Evolutionary conservation across 1,140 invertebrate genomes (phyloP), one percentile per base, ranked within the genome.

Genomic region (Aphelinus certus): DNA sequence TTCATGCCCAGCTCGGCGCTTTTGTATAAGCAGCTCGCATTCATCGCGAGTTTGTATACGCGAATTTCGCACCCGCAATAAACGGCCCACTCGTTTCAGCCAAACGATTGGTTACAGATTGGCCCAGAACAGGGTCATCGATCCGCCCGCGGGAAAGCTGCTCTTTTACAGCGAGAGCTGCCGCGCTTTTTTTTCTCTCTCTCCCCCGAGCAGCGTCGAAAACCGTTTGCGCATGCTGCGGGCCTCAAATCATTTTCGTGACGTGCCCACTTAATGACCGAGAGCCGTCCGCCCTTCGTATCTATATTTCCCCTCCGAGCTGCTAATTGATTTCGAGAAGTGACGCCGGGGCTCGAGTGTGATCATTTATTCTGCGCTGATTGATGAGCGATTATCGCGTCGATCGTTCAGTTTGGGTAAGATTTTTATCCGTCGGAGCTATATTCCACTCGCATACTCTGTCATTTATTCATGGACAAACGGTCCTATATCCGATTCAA

Each of bases 321-420:
- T 26, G 26, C 26, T 26, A 26, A 26, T 26, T 26, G 26, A 26
- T 26, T 26, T 26, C 26, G 26, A 26, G 26, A 26, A 26, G 26
- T 26, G 26, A 26, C 26, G 26, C 26, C 26, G 26, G 26, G 26
- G 26, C 26, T 26, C 26, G 26, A 26, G 26, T 26, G 26, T 26
- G 26, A 26, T 26, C 26, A 26, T 73, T 65, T 64, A 10, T 43
- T 61, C 53, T 47, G 9, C 48, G 42, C 42, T 55, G 63, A 67
- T 73, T 64, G 56, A 67, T 67, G 61, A 67, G 42, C 55, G 63
- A 73, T 73, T 73, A 73, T 67, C 55, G n/a, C 48, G n/a, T 58
- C 48, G 71, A 73, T 61, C 7, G 61, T 66, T 55, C 61, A 42
- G 56, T 62, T 73, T 73, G 26, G 26, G 26, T 26, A 26, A 26